Percentiles rank a stretch among this genome's conserved stretches.
These are phyloP conservation scores for Leuctra nigra DNA, from an alignment of 2,888 invertebrate species.

Conservation along the genomic window DNA sequence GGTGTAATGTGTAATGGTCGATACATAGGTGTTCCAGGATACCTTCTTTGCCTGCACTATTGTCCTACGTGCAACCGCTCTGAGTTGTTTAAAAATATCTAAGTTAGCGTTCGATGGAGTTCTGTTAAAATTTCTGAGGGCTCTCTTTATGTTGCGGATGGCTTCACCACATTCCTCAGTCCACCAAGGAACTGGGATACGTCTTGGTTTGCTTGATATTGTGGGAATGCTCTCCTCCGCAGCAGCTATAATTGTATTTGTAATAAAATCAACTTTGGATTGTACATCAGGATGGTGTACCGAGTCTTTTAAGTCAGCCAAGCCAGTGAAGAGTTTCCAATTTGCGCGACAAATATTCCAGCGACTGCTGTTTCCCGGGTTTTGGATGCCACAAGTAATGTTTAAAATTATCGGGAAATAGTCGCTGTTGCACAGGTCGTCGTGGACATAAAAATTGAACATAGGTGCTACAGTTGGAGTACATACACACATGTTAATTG, in stretches of 20 bases:
- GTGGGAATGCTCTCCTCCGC: constrained; percentile 1
- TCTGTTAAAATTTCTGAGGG: not conserved
- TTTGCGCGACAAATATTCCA: not conserved
- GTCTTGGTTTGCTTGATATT: not conserved
- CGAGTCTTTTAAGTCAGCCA: not conserved
- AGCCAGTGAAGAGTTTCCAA: not conserved
- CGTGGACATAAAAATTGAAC: not conserved
- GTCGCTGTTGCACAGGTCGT: constrained; percentile 1
- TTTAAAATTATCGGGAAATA: not conserved
- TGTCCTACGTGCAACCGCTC: not conserved
- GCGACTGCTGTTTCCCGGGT: not conserved
- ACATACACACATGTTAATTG: not conserved
- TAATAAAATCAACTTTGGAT: not conserved
- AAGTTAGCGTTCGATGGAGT: not conserved
- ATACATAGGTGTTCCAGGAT: constrained; percentile 10
- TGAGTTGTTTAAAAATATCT: not conserved
- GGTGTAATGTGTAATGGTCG: not conserved
- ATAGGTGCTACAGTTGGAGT: not conserved
- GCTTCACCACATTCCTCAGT: constrained; percentile 10
- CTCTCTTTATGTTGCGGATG: not conserved
- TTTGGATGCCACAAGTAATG: no score
- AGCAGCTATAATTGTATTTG: not conserved
- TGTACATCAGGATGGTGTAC: not conserved
- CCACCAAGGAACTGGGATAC: not conserved
- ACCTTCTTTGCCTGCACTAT: not conserved